These are phyloP conservation scores for Polyommatus iphigenia DNA, from an alignment of 2,888 invertebrate genomes.

Conservation along the genomic window DNA sequence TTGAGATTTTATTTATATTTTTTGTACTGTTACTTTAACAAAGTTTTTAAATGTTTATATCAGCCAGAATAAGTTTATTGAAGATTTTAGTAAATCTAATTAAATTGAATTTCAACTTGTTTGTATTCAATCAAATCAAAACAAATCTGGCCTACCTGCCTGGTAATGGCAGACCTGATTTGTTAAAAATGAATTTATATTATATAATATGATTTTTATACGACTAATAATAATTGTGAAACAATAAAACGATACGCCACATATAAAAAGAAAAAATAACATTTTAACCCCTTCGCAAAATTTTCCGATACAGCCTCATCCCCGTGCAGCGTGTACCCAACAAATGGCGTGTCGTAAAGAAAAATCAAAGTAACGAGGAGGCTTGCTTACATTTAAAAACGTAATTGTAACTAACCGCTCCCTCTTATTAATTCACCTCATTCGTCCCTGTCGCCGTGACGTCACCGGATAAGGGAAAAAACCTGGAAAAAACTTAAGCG, in stretches of 20 bases:
- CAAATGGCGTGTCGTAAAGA: conserved; percentile 76
- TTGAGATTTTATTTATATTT: not conserved
- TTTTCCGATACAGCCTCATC: conserved; percentile 47
- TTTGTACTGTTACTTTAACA: not conserved
- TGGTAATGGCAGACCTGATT: no score
- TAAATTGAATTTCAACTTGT: no score
- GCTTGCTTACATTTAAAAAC: conserved; percentile 78
- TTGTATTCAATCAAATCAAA: no score
- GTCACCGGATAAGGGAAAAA: conserved; percentile 60
- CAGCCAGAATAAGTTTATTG: no score
- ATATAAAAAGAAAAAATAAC: not conserved
- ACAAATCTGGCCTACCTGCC: no score
- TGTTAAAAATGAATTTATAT: no score
- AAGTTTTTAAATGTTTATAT: no score
- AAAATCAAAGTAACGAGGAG: conserved; percentile 73
- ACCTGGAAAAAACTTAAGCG: conserved; percentile 69
- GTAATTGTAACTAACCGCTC: conserved; percentile 80
- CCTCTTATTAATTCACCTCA: conserved; percentile 78
- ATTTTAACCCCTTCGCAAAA: conserved; percentile 12
- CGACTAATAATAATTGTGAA: no score
- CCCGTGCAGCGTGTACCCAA: conserved; percentile 46
- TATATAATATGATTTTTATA: no score
- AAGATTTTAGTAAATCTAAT: no score
- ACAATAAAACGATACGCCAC: no score
- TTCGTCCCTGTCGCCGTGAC: conserved; percentile 65